phyloP scores from a whole-genome alignment of 2,113 vertebrate species.

The Heloderma charlesbogerti region DNA sequence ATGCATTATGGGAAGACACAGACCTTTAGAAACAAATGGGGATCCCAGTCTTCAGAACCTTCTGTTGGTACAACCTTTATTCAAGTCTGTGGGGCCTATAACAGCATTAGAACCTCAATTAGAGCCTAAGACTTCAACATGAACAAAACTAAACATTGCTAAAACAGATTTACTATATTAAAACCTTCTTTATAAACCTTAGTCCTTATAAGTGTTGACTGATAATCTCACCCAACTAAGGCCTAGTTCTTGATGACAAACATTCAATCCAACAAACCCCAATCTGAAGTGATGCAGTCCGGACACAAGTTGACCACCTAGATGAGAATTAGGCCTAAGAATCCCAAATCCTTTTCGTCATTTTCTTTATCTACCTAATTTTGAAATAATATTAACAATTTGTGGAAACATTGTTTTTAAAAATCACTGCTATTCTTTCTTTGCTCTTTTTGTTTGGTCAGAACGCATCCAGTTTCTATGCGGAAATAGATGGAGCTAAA shows the following conservation, averaged over 20 bases:
- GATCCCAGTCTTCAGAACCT: not conserved
- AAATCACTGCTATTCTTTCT: conserved; percentile 27
- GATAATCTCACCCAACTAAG: not conserved
- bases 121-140: not conserved
- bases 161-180: not conserved
- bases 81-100: not conserved
- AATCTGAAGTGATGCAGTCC: not conserved
- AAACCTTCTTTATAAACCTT: not conserved
- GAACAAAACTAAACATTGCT: not conserved
- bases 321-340: not conserved
- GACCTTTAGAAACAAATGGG: not conserved
- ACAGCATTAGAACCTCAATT: not conserved
- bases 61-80: not conserved
- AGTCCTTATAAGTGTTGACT: not conserved
- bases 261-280: not conserved
- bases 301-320: not conserved
- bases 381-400: not conserved
- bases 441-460: conserved; percentile 66
- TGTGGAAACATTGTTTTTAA: not conserved
- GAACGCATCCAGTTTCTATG: conserved; percentile 89
- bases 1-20: not conserved
- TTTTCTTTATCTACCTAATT: not conserved
- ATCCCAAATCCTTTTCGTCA: not conserved
- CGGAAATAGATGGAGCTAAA: conserved; percentile 91
- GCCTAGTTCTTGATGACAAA: not conserved